Evolutionary conservation across 2,797 vertebrate species (phyloP).

Genomic region (Chelidonichthys spinosus): DNA sequence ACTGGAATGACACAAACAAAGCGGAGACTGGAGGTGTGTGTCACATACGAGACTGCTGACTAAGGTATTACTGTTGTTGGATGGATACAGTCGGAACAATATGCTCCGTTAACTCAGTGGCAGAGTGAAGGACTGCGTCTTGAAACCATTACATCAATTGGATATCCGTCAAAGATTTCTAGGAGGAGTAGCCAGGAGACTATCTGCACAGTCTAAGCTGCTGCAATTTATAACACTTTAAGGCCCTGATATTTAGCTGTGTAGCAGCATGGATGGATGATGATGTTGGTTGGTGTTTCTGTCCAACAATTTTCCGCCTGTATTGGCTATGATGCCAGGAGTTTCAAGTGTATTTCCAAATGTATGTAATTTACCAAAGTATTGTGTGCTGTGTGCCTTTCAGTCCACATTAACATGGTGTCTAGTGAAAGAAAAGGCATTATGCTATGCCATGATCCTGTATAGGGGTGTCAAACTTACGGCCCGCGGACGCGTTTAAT

Average conservation of each 20-base stretch:
- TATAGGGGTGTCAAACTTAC: too few species aligned
- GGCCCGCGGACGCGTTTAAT: too few species aligned
- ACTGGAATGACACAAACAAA: constrained; percentile 10
- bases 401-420: too few species aligned
- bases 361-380: too few species aligned
- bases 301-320: not conserved
- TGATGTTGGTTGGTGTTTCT: not conserved
- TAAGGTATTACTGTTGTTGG: constrained; percentile 20
- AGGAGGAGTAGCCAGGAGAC: not conserved
- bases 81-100: not conserved
- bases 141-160: not conserved
- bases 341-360: too few species aligned
- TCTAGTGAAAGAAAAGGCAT: too few species aligned
- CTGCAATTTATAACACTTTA: not conserved
- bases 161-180: not conserved
- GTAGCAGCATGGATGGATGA: not conserved
- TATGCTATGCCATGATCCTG: too few species aligned
- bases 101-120: constrained; percentile 13
- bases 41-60: constrained; percentile 10
- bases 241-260: not conserved
- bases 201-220: not conserved
- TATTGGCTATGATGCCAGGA: too few species aligned
- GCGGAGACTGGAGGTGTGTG: not conserved
- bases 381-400: too few species aligned
- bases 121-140: not conserved